Base-by-base conservation (phyloP, 2,888 invertebrate genomes). In the Diadegma fenestrale region DNA sequence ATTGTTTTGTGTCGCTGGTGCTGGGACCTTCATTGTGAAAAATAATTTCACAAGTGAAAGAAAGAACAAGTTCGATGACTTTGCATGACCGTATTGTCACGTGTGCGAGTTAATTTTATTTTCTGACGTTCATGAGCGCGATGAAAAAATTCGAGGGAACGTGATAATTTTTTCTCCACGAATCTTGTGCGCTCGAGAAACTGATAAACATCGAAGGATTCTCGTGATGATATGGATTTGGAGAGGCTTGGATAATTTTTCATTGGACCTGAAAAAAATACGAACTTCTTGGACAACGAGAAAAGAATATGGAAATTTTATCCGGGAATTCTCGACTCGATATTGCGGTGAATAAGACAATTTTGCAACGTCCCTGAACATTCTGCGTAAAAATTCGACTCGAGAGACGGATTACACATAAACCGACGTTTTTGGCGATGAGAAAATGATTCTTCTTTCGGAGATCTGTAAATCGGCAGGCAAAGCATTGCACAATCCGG, bases 21-120 rank as follows among this genome's bases (percentile, higher is more conserved):
- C 37, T 45, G 45, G 45, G 8, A 58, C 43, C 43, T 33, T 43
- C n/a, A 41, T 80, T 48, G 58, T 41, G 19, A 7, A 76, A 48
- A 37, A 71, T 7, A 37, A 84, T 84, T 76, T 76, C 80, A 45
- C 58, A 68, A 79, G 51, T 10, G 43, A 37, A 8, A 37, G 37
- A 37, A 37, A 72, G 22, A 19, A 71, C 51, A 54, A 54, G 37
- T 41, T 76, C 30, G 76, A 76, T 48, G 63, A 75, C 12, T 68
- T 43, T 61, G 43, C 37, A 61, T 69, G 51, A 51, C 22, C 41
- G 48, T n/a, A 43, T 64, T 43, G 76, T 82, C 48, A 71, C 63
- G 76, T 61, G n/a, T 10, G 5, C 5, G 14, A 26, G 26, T 51
- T 26, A 22, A 61, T 73, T 75, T 66, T 66, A 14, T 75, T 66